These are phyloP conservation scores for Zeus faber DNA, from an alignment of 2,113 vertebrate species.

Conservation along the genomic window DNA sequence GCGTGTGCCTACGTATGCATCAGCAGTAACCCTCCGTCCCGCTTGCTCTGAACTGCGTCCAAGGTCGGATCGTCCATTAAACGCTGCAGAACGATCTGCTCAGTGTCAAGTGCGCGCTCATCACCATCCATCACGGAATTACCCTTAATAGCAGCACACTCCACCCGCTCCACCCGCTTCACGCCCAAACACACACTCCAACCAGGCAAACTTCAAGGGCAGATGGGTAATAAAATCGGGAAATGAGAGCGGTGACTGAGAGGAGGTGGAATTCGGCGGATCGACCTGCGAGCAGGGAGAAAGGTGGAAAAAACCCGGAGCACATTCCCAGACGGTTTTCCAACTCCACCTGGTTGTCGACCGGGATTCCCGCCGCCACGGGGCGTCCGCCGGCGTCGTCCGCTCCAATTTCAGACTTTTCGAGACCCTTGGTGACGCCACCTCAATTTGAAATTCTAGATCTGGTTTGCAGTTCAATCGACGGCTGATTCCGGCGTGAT, in stretches of 20 bases:
- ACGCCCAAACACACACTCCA: not conserved
- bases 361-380: too few species aligned
- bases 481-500: too few species aligned
- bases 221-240: conserved; percentile 3
- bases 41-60: not conserved
- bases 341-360: conserved; percentile 67
- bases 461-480: too few species aligned
- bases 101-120: not conserved
- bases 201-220: conserved; percentile 1
- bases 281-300: conserved; percentile 21
- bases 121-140: conserved; percentile 5
- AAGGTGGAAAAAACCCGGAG: conserved; percentile 36
- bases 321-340: conserved; percentile 69
- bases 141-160: not conserved
- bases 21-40: not conserved
- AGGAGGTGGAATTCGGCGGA: conserved; percentile 1
- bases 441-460: too few species aligned
- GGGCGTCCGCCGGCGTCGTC: too few species aligned
- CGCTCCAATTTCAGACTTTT: too few species aligned
- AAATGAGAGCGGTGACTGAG: conserved; percentile 16
- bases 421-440: too few species aligned
- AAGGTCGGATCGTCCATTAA: conserved; percentile 16
- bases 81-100: conserved; percentile 9
- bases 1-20: not conserved
- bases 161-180: conserved; percentile 12